Evolutionary conservation across 1,140 invertebrate species (phyloP).

Genomic region (Drosophila takahashii): DNA sequence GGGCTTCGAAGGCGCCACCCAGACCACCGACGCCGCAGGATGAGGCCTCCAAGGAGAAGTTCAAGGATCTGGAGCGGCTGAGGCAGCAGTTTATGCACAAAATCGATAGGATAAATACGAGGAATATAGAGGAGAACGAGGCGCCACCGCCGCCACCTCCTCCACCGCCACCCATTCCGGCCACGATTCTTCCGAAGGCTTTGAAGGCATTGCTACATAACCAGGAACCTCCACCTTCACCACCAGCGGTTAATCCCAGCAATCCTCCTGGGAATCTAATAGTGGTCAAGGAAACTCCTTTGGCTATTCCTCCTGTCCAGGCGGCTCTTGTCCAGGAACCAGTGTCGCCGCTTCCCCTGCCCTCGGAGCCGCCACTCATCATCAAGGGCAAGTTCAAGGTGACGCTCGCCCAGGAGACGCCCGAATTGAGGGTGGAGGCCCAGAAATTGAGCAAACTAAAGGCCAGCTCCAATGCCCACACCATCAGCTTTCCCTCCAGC

Average conservation of each 20-base stretch:
- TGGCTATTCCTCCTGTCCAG: neutral
- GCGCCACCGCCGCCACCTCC: conserved; percentile 61
- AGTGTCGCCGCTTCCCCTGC: conserved; percentile 29
- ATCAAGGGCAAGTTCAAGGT: conserved; percentile 82
- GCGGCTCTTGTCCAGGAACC: conserved; percentile 1
- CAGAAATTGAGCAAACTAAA: conserved; percentile 74
- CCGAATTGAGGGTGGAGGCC: conserved; percentile 85
- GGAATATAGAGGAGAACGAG: conserved; percentile 70
- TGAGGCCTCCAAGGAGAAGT: conserved; percentile 71
- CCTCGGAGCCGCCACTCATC: conserved; percentile 55
- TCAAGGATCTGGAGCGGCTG: conserved; percentile 75
- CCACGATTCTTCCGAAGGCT: conserved; percentile 77
- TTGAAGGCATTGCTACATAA: conserved; percentile 73
- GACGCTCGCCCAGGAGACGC: conserved; percentile 85
- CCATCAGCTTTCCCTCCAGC: conserved; percentile 87
- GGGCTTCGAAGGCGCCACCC: conserved; percentile 63
- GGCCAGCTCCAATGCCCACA: conserved; percentile 86
- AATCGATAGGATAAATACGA: conserved; percentile 78
- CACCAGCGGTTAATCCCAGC: neutral
- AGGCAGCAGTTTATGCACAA: conserved; percentile 83
- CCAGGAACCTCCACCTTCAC: conserved; percentile 20
- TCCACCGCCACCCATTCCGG: conserved; percentile 77
- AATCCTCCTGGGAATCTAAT: neutral
- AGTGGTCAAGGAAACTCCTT: neutral
- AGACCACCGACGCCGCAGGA: conserved; percentile 71